These are phyloP conservation scores for Phytoseiulus persimilis DNA, from an alignment of 2,888 invertebrate species.

Conservation along the genomic window DNA sequence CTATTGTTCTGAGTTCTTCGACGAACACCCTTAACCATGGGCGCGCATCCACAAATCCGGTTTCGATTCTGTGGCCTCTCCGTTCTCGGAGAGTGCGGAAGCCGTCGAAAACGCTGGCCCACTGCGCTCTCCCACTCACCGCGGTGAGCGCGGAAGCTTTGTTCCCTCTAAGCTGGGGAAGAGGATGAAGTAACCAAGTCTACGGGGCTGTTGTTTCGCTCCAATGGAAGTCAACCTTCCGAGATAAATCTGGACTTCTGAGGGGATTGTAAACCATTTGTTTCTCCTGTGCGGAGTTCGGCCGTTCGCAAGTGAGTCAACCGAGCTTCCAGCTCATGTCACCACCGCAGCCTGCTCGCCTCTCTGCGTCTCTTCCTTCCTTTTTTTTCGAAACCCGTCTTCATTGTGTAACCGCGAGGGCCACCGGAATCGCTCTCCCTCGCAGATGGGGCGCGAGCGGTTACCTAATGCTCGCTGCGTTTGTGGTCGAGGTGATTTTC, in stretches of 20 bases:
- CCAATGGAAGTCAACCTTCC: not conserved
- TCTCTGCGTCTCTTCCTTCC: too few species aligned
- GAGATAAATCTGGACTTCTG: not conserved
- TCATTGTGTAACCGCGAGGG: not conserved
- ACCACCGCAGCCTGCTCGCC: too few species aligned
- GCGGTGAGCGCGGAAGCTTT: too few species aligned
- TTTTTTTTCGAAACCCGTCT: not conserved
- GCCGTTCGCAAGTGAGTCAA: too few species aligned
- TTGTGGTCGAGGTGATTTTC: not conserved
- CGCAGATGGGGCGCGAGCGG: not conserved
- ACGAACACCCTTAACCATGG: not conserved
- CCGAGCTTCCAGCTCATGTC: too few species aligned
- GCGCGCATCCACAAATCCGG: not conserved
- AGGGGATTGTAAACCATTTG: not conserved
- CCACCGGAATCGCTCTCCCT: not conserved
- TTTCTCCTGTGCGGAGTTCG: too few species aligned
- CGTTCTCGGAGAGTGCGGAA: not conserved
- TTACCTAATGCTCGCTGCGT: not conserved
- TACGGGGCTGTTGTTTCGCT: not conserved
- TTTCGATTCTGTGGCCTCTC: not conserved
- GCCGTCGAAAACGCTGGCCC: too few species aligned
- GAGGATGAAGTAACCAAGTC: not conserved
- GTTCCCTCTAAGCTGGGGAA: not conserved
- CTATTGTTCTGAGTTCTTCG: not conserved
- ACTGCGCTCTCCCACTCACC: too few species aligned